phyloP scores from a whole-genome alignment of 2,113 vertebrate genomes.

The Alligator mississippiensis region DNA sequence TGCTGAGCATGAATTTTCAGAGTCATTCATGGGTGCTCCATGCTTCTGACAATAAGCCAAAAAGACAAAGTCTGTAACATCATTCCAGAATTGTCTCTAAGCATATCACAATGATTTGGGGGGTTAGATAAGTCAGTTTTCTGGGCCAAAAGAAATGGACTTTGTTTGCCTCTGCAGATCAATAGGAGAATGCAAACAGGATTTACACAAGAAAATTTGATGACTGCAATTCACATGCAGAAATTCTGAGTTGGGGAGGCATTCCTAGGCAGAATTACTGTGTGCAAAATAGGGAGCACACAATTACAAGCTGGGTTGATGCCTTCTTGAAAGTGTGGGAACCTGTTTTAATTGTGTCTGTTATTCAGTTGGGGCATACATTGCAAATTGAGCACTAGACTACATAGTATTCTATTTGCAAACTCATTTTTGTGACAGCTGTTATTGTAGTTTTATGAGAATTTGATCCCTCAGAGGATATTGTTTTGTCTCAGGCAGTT shows the following conservation, averaged over 20 bases:
- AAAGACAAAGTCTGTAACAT: not conserved
- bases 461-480: constrained; percentile 66
- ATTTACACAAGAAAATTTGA: not conserved
- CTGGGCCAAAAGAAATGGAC: not conserved
- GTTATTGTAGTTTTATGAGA: constrained; percentile 66
- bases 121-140: not conserved
- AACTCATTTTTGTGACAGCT: constrained; percentile 69
- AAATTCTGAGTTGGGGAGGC: not conserved
- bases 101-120: not conserved
- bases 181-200: not conserved
- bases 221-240: not conserved
- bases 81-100: accelerated
- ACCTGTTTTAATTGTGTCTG: constrained; percentile 51
- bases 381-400: constrained; percentile 70
- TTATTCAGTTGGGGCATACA: constrained; percentile 51
- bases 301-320: constrained; percentile 39
- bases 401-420: constrained; percentile 34
- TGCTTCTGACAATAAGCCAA: not conserved
- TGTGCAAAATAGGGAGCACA: not conserved
- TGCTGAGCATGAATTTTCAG: not conserved
- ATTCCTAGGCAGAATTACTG: not conserved
- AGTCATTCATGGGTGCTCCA: not conserved
- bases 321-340: constrained; percentile 38
- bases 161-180: not conserved
- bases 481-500: constrained; percentile 38